Evolutionary conservation across 2,113 vertebrate genomes (phyloP).

Genomic region (Elachura formosa): DNA sequence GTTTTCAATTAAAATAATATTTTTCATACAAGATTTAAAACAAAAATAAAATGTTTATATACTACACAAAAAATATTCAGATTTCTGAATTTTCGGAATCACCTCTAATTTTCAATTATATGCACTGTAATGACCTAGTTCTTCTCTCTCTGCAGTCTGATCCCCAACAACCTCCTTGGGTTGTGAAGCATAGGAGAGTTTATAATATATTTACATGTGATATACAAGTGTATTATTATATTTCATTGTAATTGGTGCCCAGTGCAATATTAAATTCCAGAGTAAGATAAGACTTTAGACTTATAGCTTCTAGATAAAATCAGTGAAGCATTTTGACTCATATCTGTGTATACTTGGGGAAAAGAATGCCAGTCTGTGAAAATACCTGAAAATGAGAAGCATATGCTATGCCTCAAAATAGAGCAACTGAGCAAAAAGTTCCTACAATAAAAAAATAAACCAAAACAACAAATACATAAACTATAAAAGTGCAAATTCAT

Average conservation of each 20-base stretch:
- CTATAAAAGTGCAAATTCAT: neutral
- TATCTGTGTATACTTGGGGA: neutral
- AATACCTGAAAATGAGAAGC: neutral
- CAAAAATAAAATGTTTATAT: no score
- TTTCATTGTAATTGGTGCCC: neutral
- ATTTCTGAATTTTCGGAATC: neutral
- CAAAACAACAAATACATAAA: neutral
- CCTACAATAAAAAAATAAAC: neutral
- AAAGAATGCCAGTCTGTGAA: neutral
- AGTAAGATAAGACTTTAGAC: neutral
- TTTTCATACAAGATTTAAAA: neutral
- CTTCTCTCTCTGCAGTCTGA: neutral
- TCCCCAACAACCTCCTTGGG: neutral
- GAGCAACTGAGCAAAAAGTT: neutral
- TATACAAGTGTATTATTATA: neutral
- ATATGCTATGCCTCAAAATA: neutral
- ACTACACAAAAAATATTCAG: neutral
- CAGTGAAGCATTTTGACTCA: neutral
- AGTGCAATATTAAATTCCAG: neutral
- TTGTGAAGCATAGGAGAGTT: neutral
- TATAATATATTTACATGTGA: neutral
- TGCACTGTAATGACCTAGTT: neutral
- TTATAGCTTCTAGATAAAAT: neutral
- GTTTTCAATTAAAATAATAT: neutral
- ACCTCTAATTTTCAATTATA: neutral